phyloP scores from a whole-genome alignment of 1,140 invertebrate genomes.

The Neomicropteryx cornuta region DNA sequence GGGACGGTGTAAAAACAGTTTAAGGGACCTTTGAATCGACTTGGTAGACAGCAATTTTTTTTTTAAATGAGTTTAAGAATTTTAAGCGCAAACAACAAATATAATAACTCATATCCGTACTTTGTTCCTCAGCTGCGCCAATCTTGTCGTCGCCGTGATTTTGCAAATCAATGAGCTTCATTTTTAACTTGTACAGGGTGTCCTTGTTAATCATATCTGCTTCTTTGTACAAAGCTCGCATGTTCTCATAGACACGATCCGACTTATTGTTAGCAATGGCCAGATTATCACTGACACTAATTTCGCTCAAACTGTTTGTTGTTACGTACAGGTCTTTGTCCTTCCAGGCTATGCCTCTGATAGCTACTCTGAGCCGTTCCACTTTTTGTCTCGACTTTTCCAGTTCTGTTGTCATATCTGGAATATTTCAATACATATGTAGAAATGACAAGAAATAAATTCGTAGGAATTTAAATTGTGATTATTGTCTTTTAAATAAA shows the following conservation, averaged over 20 bases:
- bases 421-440: too few relatives aligned
- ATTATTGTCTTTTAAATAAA: too few relatives aligned
- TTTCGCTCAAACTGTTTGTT: constrained; percentile 17
- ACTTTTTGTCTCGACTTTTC: constrained; percentile 24
- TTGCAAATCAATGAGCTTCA: constrained; percentile 27
- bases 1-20: too few relatives aligned
- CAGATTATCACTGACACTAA: constrained; percentile 16
- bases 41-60: too few relatives aligned
- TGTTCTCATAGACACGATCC: constrained; percentile 33
- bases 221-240: constrained; percentile 38
- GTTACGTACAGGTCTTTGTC: constrained; percentile 20
- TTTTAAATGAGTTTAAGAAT: too few relatives aligned
- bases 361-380: constrained; percentile 24
- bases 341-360: constrained; percentile 29
- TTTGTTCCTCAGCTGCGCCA: constrained; percentile 31
- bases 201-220: constrained; percentile 35
- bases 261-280: constrained; percentile 22
- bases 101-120: constrained; percentile 19
- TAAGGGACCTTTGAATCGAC: too few relatives aligned
- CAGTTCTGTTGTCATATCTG: constrained; percentile 25
- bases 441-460: too few relatives aligned
- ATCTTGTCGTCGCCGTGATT: constrained; percentile 33
- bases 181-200: constrained; percentile 30
- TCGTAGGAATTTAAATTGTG: too few relatives aligned
- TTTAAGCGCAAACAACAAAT: too few relatives aligned